A percentile compares a stretch with the other conserved stretches of the same genome.
phyloP scores from a whole-genome alignment of 1,140 invertebrate genomes.

The Aradophagus sp. region DNA sequence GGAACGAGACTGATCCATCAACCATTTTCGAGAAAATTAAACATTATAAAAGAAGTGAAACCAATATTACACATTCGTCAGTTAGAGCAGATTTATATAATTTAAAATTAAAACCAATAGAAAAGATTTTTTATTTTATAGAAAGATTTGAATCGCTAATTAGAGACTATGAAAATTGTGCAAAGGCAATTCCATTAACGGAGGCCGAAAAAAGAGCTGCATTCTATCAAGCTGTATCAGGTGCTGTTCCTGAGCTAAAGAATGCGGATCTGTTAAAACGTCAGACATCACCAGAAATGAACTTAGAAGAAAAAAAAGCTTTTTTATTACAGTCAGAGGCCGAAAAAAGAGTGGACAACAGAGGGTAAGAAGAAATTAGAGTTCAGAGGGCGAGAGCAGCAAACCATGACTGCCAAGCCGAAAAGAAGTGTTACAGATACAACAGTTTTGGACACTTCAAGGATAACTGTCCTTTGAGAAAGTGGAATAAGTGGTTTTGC shows the following conservation, averaged over 20 bases:
- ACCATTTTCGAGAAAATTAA: slow-evolving; percentile 40
- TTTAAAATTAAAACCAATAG: slow-evolving; percentile 42
- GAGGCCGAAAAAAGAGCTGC: slow-evolving; percentile 46
- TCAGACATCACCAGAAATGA: slow-evolving; percentile 17
- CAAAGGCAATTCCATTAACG: slow-evolving; percentile 15
- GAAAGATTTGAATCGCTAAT: slow-evolving; percentile 49
- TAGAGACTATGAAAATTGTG: slow-evolving; percentile 45
- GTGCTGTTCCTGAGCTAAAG: slow-evolving; percentile 10
- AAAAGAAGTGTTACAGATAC: slow-evolving; percentile 11
- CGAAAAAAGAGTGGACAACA: slow-evolving; percentile 3
- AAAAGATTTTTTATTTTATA: slow-evolving; percentile 47
- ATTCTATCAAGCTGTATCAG: slow-evolving; percentile 35
- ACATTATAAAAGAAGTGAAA: slow-evolving; percentile 35
- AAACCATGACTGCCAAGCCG: not conserved
- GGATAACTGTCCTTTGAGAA: not conserved
- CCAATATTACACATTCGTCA: slow-evolving; percentile 37
- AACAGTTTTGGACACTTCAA: not conserved
- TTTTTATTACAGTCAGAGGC: slow-evolving; percentile 43
- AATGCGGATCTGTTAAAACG: slow-evolving; percentile 3
- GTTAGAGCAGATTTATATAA: slow-evolving; percentile 47
- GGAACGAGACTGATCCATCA: slow-evolving; percentile 39
- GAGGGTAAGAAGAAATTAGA: not conserved
- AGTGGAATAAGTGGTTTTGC: slow-evolving; percentile 1
- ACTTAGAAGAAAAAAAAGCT: slow-evolving; percentile 25
- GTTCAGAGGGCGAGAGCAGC: not conserved